Conservation (phyloP, 1,140 invertebrate species). For the Sitobion miscanthi region DNA sequence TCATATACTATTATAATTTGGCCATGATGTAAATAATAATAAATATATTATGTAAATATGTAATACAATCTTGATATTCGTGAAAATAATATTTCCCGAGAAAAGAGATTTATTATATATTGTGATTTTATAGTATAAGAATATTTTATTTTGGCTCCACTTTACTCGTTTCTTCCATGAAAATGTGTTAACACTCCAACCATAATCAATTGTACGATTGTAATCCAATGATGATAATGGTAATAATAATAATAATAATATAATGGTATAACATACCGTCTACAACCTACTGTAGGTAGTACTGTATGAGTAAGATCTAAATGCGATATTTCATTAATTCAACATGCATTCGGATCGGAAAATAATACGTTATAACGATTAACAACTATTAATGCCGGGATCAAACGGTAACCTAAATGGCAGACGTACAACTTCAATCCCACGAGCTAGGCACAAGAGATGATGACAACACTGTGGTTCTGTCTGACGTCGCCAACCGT, state of each 20-base stretch:
- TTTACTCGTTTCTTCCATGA: constrained; percentile 19
- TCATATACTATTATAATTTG: too few species aligned
- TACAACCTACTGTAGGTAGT: too few species aligned
- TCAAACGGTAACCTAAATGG: constrained; percentile 53
- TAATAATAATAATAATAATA: neutral
- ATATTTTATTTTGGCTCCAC: too few species aligned
- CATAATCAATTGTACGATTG: neutral
- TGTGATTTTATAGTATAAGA: too few species aligned
- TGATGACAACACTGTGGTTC: neutral
- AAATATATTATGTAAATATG: too few species aligned
- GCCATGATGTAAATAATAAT: too few species aligned
- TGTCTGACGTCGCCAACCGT: neutral
- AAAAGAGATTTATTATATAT: too few species aligned
- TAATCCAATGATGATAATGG: neutral
- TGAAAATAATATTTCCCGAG: too few species aligned
- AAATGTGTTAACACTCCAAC: neutral
- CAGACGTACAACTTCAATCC: constrained; percentile 41
- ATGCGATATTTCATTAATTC: neutral
- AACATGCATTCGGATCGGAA: neutral
- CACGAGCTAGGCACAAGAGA: constrained; percentile 45
- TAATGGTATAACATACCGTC: too few species aligned
- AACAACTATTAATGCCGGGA: constrained; percentile 41
- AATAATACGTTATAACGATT: neutral
- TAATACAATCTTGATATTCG: too few species aligned
- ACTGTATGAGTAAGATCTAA: neutral